Base-by-base conservation (phyloP, 2,888 invertebrate species). In the Anoncus sp. region DNA sequence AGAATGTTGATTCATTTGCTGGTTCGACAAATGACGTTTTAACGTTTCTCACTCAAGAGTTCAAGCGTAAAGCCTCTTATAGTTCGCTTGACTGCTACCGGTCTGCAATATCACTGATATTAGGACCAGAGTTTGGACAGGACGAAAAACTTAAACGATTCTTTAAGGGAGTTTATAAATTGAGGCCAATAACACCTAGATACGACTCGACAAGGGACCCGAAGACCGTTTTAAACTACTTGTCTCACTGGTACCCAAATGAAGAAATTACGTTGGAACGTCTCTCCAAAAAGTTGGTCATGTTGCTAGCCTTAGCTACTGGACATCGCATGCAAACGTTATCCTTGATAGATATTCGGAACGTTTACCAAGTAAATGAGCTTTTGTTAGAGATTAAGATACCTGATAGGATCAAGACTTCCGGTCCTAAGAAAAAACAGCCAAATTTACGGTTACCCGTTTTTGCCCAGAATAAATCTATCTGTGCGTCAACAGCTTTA, bases 161-260 rank as follows among this genome's bases (percentile, higher is more conserved):
- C 57, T 53, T 85, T 27, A 83, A 75, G 47, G 85, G 81, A 6
- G 60, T 82, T 1, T 78, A 66, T 10, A 78, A 70, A 24, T 16
- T 80, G 31, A 77, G 78, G 60, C 85, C 74, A 75, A 71, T 14
- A 14, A 53, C 2, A n/a, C 60, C 76, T 1, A 82, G 57, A 65
- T 83, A 88, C 67, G 72, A 85, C 40, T 16, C 38, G 4, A 85
- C 75, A 0, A 87, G 87, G 87, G 82, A 88, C 53, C 82, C 85
- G 7, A 27, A 47, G 6, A 38, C 71, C 1, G 65, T 71, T 1
- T 14, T 76, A 74, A 35, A 40, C 5, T 67, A 55, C 20, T 27
- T 67, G 3, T 27, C 27, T 12, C 10, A 27, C 9, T 10, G 20
- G 27, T n/a, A 6, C 14, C 16, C 24, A 12, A 12, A 18, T 2